Base-by-base conservation (phyloP, 2,797 vertebrate species). In the Limnodromus scolopaceus region DNA sequence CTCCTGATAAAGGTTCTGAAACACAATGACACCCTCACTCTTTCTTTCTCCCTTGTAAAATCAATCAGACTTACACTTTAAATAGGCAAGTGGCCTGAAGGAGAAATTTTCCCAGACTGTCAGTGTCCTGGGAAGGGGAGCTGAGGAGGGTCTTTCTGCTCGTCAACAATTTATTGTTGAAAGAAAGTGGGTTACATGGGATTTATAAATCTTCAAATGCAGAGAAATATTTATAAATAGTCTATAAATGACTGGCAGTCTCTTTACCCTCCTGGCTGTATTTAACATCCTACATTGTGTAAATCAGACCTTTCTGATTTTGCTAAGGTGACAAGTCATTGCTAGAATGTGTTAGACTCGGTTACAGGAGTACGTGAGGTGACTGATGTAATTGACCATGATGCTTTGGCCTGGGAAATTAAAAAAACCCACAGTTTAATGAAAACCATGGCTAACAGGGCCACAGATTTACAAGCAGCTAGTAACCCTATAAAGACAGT, bases 1-100 rank as follows among this genome's bases (percentile, higher is more conserved):
- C 51, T 84, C 65, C 72, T 84, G 90, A 71, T 92, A 86, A 89
- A 92, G 53, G 53, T 92, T 96, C 85, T 92, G 77, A 90, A 95
- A 71, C 57, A 93, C 58, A 96, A 66, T 86, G 34, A 92, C 65
- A 95, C 13, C n/a, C 64, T 79, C 46, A 63, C 41, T 87, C 69
- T 88, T 83, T 89, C 70, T 64, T 81, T 68, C 60, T 66, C 36
- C 19, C 84, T 88, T 91, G 48, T 71, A 88, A 91, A 91, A 93
- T 84, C 87, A 82, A 22, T 86, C 57, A 91, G 84, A 89, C 53
- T 75, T 79, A 61, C 51, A 88, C 24, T 83, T 71, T 78, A 75
- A 71, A 79, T 83, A 77, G 81, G 49, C 45, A 91, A 80, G 53
- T 70, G 43, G 25, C 34, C 57, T 76, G 69, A 91, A 89, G 63